Percentiles rank a stretch among this genome's conserved stretches.
Conservation (phyloP, 2,888 invertebrate genomes). For the Oxycera nigricornis region DNA sequence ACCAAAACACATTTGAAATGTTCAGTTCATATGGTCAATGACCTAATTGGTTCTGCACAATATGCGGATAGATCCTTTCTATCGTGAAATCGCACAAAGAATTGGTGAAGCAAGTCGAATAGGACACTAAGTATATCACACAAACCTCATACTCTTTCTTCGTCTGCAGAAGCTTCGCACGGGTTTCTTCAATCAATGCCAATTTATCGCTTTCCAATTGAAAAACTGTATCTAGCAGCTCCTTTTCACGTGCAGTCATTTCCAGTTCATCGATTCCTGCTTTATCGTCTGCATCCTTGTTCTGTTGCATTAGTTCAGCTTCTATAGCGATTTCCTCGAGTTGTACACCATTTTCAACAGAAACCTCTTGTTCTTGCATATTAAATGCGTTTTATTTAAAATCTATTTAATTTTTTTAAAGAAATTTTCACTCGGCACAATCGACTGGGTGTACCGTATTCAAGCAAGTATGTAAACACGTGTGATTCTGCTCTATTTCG, state of each 20-base stretch:
- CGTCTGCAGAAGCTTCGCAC: slow-evolving; percentile 55
- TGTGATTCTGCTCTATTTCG: not conserved
- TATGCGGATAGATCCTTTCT: no score
- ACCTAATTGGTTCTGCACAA: no score
- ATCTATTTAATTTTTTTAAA: not conserved
- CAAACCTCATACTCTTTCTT: slow-evolving; percentile 59
- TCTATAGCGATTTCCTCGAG: not conserved
- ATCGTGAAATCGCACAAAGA: no score
- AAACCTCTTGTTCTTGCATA: not conserved
- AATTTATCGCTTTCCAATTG: slow-evolving; percentile 61
- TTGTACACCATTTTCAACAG: slow-evolving; percentile 21
- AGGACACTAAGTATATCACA: not conserved
- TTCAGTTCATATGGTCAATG: no score
- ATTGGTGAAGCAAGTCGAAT: not conserved
- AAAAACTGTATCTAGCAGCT: slow-evolving; percentile 60
- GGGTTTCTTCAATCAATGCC: slow-evolving; percentile 58
- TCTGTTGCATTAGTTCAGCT: not conserved
- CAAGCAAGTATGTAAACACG: slow-evolving; percentile 10
- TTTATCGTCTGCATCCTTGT: not conserved
- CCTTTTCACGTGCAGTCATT: slow-evolving; percentile 51
- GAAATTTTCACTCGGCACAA: not conserved
- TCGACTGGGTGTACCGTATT: no score
- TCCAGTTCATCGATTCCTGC: not conserved
- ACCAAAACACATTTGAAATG: no score
- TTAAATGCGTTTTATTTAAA: not conserved